phyloP scores from a whole-genome alignment of 53 echinoderm and acorn worm genomes.

The Stichopus horrens region DNA sequence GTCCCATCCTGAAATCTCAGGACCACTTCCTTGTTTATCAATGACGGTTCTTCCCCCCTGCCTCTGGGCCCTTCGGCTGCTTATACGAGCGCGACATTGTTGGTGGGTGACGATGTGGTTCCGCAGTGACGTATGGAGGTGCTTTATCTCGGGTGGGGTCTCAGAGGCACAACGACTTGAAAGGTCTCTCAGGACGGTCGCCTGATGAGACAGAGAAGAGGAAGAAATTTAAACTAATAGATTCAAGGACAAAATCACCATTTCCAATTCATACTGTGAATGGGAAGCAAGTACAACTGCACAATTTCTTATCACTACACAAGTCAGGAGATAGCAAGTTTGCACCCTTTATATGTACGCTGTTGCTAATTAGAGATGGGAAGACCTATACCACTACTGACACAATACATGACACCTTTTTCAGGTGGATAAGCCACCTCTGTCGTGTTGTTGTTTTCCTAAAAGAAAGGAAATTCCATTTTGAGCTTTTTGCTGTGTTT shows the following conservation, averaged over 20 bases:
- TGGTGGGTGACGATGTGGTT: slow-evolving; percentile 35
- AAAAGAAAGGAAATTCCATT: too few relatives aligned
- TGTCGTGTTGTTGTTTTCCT: too few relatives aligned
- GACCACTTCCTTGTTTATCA: neutral
- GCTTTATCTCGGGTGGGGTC: slow-evolving; percentile 36
- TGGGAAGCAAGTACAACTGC: neutral
- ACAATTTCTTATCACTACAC: neutral
- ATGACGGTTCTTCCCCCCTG: neutral
- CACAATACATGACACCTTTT: too few relatives aligned
- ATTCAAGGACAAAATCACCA: too few relatives aligned
- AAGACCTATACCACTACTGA: too few relatives aligned
- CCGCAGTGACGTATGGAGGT: slow-evolving; percentile 50
- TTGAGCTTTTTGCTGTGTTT: too few relatives aligned
- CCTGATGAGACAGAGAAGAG: neutral
- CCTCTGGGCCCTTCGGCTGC: neutral
- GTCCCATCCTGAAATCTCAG: neutral
- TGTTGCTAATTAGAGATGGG: too few relatives aligned
- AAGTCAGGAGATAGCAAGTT: neutral
- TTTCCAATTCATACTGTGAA: neutral
- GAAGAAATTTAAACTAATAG: neutral
- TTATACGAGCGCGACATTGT: neutral
- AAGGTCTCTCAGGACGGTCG: neutral
- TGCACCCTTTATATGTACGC: too few relatives aligned
- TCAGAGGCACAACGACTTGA: slow-evolving; percentile 53
- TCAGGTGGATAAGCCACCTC: too few relatives aligned